phyloP scores from a whole-genome alignment of 2,113 vertebrate species.

The Micromys minutus region DNA sequence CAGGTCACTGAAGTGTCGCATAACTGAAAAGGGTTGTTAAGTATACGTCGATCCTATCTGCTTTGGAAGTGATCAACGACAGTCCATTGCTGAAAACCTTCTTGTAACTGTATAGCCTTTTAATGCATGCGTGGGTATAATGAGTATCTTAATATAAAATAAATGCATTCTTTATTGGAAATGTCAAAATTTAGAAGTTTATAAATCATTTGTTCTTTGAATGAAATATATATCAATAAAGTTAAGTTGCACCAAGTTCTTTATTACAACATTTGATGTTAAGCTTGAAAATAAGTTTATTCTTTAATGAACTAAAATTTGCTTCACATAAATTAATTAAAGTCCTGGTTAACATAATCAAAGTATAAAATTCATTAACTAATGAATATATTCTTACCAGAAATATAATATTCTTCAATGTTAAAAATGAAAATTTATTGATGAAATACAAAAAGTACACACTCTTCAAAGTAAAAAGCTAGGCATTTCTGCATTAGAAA shows the following conservation, averaged over 20 bases:
- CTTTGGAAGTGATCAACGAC: background rate
- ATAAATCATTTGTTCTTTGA: background rate
- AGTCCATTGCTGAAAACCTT: too few relatives aligned
- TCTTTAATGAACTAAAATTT: background rate
- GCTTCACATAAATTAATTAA: background rate
- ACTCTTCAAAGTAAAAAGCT: background rate
- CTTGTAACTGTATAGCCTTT: too few relatives aligned
- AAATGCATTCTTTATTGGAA: constrained; percentile 40
- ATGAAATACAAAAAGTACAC: background rate
- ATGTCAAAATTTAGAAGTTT: background rate
- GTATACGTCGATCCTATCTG: rapidly evolving
- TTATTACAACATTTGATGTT: background rate
- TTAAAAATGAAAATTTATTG: background rate
- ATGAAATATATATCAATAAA: background rate
- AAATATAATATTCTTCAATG: background rate
- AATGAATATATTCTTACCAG: background rate
- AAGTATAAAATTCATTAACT: background rate
- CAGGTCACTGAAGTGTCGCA: constrained; percentile 85
- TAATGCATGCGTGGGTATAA: constrained; percentile 37
- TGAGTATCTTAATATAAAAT: constrained; percentile 46
- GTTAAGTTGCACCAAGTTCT: background rate
- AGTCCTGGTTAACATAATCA: background rate
- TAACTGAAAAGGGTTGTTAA: constrained; percentile 84
- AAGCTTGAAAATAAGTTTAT: background rate
- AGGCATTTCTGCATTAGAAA: too few relatives aligned